Evolutionary conservation across 2,888 invertebrate genomes (phyloP), one percentile per base, ranked within the genome.

Genomic region (Plebejus argus): DNA sequence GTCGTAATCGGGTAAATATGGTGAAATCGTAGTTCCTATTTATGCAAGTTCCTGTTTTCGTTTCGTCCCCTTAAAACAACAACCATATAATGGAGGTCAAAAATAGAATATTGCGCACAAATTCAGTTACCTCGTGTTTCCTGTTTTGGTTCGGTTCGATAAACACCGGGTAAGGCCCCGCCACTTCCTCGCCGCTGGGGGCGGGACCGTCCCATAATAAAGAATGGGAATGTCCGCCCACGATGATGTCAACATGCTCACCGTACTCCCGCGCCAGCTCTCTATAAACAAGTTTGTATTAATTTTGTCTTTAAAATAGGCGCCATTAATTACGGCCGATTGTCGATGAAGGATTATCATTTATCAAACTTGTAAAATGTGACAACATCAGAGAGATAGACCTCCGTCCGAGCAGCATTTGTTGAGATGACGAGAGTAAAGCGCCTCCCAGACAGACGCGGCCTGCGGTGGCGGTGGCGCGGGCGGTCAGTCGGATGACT

Each of bases 181-280:
- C 90, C 0, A 96, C 94, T 0, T 23, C 85, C 78, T 96, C 96
- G 0, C 95, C 95, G 3, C 95, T 96, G 0, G 95, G 95, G 0
- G 93, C 84, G 0, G 83, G 87, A 0, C 93, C 92, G 8, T 96
- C 96, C 91, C 96, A 98, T 0, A 98, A 93, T 79, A 98, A 95
- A 0, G 97, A 96, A 84, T 98, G 97, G 0, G 96, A 95, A 86
- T 98, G 98, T 0, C 97, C 97, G 1, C 98, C 98, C 0, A 98
- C 96, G 72, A 98, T 96, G 0, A 98, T 91, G 86, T 98, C 97
- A 23, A 98, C 94, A 77, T 96, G 94, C 15, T 95, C 93, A 0
- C 96, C 95, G 28, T 93, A 95, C n/a, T 95, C 91, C 1, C 88
- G 87, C 0, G 97, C 98, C 78, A 98, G 95, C 79, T 94, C 85